Evolutionary conservation across 2,888 invertebrate genomes (phyloP).

Genomic region (Ormyrus rosae): DNA sequence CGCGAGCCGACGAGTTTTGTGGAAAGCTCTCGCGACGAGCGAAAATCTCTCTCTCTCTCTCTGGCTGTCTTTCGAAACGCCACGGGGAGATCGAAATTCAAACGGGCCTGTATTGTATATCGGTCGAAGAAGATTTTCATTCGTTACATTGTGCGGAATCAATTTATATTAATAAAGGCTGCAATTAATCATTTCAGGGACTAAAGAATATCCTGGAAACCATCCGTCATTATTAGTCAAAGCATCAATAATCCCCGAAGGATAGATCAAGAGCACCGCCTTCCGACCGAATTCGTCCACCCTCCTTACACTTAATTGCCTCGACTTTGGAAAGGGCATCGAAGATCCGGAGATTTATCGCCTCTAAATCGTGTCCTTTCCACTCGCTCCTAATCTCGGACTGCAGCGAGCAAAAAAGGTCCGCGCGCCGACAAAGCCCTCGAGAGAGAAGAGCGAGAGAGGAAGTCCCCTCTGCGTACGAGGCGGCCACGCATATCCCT

Average conservation of each 20-base stretch:
- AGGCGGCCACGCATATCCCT: constrained; percentile 38
- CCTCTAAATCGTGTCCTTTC: constrained; percentile 14
- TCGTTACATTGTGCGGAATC: neutral
- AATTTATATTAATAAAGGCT: neutral
- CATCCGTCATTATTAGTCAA: constrained; percentile 25
- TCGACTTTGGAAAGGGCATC: neutral
- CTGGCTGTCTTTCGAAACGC: too few species aligned
- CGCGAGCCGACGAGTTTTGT: too few species aligned
- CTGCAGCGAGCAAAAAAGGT: neutral
- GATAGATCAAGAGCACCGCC: neutral
- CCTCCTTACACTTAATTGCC: neutral
- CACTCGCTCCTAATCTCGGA: constrained; percentile 20
- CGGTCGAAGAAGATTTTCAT: neutral
- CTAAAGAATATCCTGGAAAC: too few species aligned
- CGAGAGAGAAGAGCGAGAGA: neutral
- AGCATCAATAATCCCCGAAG: neutral
- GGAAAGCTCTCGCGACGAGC: neutral
- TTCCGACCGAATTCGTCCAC: neutral
- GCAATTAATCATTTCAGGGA: too few species aligned
- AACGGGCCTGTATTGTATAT: neutral
- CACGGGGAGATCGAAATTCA: neutral
- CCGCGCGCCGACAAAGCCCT: constrained; percentile 26
- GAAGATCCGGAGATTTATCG: constrained; percentile 28
- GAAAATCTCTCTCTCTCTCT: neutral
- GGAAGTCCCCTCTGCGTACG: constrained; percentile 11